These are phyloP conservation scores for Macroramphosus scolopax DNA, from an alignment of 2,797 vertebrate species.

Conservation along the genomic window DNA sequence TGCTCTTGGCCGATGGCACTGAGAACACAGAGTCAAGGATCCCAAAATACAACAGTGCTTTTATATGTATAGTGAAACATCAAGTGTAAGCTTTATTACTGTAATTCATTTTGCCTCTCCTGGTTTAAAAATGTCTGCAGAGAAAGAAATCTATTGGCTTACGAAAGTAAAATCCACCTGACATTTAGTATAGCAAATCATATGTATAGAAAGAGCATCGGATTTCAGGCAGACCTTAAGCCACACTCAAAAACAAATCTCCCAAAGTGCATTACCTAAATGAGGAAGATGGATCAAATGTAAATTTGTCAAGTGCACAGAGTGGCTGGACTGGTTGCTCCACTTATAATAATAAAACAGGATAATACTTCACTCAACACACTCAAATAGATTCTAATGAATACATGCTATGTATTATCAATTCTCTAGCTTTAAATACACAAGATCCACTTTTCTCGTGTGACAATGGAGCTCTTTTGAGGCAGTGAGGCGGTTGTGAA, in stretches of 20 bases:
- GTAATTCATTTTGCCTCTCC: not conserved
- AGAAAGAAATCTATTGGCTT: conserved; percentile 14
- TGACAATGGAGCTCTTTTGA: conserved; percentile 43
- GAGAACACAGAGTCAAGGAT: conserved; percentile 68
- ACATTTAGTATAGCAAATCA: conserved; percentile 1
- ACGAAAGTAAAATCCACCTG: conserved; percentile 31
- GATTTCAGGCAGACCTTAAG: conserved; percentile 44
- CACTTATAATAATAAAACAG: conserved; percentile 18
- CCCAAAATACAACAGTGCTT: conserved; percentile 23
- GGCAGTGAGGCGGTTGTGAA: conserved; percentile 58
- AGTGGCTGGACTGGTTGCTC: conserved; percentile 17
- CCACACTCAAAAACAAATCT: conserved; percentile 52
- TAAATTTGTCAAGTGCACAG: conserved; percentile 51
- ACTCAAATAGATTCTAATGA: conserved; percentile 40
- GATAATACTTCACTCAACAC: conserved; percentile 11
- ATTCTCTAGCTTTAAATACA: not conserved
- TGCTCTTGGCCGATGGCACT: conserved; percentile 95
- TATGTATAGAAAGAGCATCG: conserved; percentile 8
- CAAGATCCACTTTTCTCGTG: conserved; percentile 28
- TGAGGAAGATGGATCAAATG: conserved; percentile 50
- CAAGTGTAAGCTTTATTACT: too few relatives aligned
- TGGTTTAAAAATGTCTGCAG: not conserved
- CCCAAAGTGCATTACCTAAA: conserved; percentile 57
- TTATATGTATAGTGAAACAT: not conserved
- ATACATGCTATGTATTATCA: conserved; percentile 21